Percentiles rank a stretch among this genome's conserved stretches.
These are phyloP conservation scores for Zosterops pallidus DNA, from an alignment of 2,113 vertebrate genomes.

Conservation along the genomic window DNA sequence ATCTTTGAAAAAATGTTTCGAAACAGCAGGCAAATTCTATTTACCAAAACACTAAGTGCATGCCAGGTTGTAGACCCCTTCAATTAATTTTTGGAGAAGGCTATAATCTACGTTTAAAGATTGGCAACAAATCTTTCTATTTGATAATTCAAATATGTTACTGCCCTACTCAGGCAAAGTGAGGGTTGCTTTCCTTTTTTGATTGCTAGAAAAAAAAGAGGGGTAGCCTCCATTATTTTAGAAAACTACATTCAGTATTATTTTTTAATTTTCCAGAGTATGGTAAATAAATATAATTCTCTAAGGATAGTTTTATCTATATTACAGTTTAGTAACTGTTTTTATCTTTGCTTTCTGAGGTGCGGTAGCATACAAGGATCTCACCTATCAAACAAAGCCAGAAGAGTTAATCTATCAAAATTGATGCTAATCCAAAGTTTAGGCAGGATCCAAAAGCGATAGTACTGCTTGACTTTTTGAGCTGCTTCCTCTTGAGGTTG, in stretches of 20 bases:
- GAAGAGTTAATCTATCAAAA: slow-evolving; percentile 96
- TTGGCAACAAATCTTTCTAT: neutral
- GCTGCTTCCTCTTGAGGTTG: slow-evolving; percentile 83
- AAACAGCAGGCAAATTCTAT: neutral
- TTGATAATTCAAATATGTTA: neutral
- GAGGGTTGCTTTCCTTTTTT: neutral
- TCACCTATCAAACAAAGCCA: slow-evolving; percentile 97
- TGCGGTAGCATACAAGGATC: neutral
- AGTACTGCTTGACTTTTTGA: slow-evolving; percentile 92
- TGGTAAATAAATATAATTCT: neutral
- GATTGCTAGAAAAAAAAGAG: neutral
- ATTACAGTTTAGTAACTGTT: neutral
- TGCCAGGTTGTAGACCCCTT: neutral
- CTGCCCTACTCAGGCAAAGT: fast-evolving
- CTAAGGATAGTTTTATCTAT: neutral
- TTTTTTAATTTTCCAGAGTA: neutral
- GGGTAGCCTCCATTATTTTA: neutral
- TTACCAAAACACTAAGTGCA: neutral
- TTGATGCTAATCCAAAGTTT: slow-evolving; percentile 95
- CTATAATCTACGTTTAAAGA: neutral
- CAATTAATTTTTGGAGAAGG: neutral
- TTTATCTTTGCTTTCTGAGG: neutral
- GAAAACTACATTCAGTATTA: neutral
- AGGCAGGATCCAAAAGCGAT: slow-evolving; percentile 94
- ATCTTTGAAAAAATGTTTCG: neutral